These are phyloP conservation scores for Leiothrix lutea DNA, from an alignment of 2,113 vertebrate genomes.

Conservation along the genomic window DNA sequence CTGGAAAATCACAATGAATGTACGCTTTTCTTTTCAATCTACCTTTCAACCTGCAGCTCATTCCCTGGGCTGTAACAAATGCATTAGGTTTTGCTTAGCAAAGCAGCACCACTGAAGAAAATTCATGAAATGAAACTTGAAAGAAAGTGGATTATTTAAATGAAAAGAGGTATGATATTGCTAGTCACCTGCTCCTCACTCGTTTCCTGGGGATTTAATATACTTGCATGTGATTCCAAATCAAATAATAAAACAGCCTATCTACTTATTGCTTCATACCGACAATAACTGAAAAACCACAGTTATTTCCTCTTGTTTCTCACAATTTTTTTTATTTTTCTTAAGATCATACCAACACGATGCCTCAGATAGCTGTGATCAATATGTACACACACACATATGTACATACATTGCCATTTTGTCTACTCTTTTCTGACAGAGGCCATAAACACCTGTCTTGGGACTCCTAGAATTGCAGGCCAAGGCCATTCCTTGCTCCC, in stretches of 20 bases:
- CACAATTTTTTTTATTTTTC: neutral
- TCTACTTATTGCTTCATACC: neutral
- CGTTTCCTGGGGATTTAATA: neutral
- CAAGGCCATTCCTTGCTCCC: neutral
- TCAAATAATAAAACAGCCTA: neutral
- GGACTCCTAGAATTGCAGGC: accelerated
- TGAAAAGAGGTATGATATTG: neutral
- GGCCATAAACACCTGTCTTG: accelerated
- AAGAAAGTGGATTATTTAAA: conserved; percentile 2
- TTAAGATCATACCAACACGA: neutral
- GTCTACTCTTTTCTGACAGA: neutral
- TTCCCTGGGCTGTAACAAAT: conserved; percentile 19
- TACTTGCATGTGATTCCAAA: neutral
- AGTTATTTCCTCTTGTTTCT: neutral
- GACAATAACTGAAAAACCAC: neutral
- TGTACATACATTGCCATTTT: neutral
- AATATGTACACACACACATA: neutral
- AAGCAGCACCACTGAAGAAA: neutral
- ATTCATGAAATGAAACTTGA: conserved; percentile 4
- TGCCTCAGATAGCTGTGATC: neutral
- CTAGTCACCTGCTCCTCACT: neutral
- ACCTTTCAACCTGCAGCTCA: neutral
- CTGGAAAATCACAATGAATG: conserved; percentile 40
- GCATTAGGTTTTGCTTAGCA: conserved; percentile 20
- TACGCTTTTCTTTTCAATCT: conserved; percentile 16